Evolutionary conservation across 1,140 invertebrate species (phyloP).

Genomic region (Drosophila truncata): DNA sequence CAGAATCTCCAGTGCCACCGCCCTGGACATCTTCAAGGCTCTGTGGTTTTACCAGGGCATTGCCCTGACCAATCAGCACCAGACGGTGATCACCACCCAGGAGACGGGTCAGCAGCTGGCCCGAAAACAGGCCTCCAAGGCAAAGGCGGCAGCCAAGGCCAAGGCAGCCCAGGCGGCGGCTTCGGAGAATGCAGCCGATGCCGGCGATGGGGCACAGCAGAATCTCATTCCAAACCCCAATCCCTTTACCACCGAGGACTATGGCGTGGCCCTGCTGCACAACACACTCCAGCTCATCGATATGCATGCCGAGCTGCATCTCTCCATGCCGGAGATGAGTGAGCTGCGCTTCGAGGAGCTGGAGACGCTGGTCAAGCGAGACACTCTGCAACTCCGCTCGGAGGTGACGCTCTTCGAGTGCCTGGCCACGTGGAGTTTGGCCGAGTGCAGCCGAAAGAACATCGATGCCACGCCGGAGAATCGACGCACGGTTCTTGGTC

Average conservation of each 20-base stretch:
- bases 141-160: conserved; percentile 64
- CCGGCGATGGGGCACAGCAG: conserved; percentile 46
- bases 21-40: conserved; percentile 78
- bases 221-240: conserved; percentile 78
- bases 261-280: conserved; percentile 76
- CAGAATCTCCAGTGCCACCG: conserved; percentile 75
- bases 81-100: conserved; percentile 78
- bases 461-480: conserved; percentile 77
- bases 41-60: conserved; percentile 83
- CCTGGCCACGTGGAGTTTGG: conserved; percentile 80
- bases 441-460: conserved; percentile 77
- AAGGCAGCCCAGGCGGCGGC: conserved; percentile 35
- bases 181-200: conserved; percentile 36
- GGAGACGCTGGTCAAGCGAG: conserved; percentile 78
- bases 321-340: conserved; percentile 66
- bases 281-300: conserved; percentile 84
- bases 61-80: conserved; percentile 74
- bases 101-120: conserved; percentile 65
- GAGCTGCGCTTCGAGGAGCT: conserved; percentile 83
- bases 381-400: conserved; percentile 75
- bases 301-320: conserved; percentile 77
- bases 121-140: conserved; percentile 61
- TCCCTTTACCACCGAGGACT: conserved; percentile 84
- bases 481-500: conserved; percentile 77
- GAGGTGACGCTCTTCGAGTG: conserved; percentile 80